Conservation (phyloP, 2,797 vertebrate genomes). For the Sphaeramia orbicularis region DNA sequence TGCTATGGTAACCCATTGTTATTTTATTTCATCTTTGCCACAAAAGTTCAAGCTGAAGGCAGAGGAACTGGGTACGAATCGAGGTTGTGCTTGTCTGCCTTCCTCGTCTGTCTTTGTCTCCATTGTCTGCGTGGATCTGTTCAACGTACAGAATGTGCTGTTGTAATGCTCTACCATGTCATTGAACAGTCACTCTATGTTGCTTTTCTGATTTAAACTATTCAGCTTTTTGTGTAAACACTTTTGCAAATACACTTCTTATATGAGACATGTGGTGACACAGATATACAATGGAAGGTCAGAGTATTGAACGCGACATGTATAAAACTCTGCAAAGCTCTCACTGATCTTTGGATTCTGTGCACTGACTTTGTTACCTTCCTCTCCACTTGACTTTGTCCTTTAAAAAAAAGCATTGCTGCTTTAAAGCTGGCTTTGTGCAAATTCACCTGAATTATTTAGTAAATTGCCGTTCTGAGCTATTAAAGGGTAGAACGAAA, state of each 20-base stretch:
- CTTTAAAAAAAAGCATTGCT: constrained; percentile 14
- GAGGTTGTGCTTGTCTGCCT: constrained; percentile 25
- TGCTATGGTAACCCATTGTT: constrained; percentile 81
- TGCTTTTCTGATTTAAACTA: constrained; percentile 7
- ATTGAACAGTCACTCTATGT: constrained; percentile 14
- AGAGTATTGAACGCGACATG: constrained; percentile 25
- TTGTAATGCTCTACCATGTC: background rate
- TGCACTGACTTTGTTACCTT: constrained; percentile 13
- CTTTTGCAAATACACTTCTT: background rate
- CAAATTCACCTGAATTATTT: constrained; percentile 56
- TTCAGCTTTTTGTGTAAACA: constrained; percentile 30
- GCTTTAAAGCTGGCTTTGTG: constrained; percentile 51
- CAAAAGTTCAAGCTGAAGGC: constrained; percentile 66
- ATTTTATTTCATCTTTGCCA: constrained; percentile 73
- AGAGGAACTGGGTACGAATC: constrained; percentile 12
- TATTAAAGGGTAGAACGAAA: constrained; percentile 52
- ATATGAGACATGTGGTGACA: constrained; percentile 27
- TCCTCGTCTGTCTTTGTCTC: constrained; percentile 27
- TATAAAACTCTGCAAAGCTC: constrained; percentile 22
- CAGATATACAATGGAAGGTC: constrained; percentile 46
- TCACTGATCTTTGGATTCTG: constrained; percentile 42
- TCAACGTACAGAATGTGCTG: constrained; percentile 1
- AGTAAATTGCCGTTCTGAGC: constrained; percentile 48
- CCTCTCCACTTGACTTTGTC: constrained; percentile 29
- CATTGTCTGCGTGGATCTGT: constrained; percentile 23